A percentile compares a stretch with the other conserved stretches of the same genome.
These are phyloP conservation scores for Cynaeus angustus DNA, from an alignment of 2,888 invertebrate species.

Conservation along the genomic window DNA sequence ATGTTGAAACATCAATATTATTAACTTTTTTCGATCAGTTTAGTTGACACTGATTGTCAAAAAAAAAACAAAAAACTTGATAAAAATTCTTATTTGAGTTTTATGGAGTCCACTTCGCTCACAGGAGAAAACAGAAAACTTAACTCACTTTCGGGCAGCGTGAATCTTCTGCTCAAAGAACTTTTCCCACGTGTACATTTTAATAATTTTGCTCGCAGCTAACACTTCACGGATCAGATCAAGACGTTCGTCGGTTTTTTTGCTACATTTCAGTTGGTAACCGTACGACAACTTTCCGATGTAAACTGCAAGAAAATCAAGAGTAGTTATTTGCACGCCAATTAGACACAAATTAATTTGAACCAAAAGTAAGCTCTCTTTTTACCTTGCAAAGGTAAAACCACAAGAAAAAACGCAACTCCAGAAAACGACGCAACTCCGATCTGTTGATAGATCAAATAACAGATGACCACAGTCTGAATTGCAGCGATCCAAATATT, in stretches of 20 bases:
- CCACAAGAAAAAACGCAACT: slow-evolving; percentile 72
- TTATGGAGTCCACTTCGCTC: no score
- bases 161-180: slow-evolving; percentile 72
- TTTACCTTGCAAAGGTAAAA: slow-evolving; percentile 66
- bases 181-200: slow-evolving; percentile 64
- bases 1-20: no score
- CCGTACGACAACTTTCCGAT: slow-evolving; percentile 57
- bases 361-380: no score
- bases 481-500: slow-evolving; percentile 94
- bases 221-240: slow-evolving; percentile 60
- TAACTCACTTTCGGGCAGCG: slow-evolving; percentile 68
- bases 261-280: slow-evolving; percentile 58
- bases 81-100: no score
- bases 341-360: no score
- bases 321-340: no score
- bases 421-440: slow-evolving; percentile 73
- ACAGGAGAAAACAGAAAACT: no score
- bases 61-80: no score
- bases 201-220: slow-evolving; percentile 62
- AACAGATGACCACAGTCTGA: slow-evolving; percentile 86
- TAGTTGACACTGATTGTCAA: no score
- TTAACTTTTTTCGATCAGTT: no score
- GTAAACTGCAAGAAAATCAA: slow-evolving; percentile 59
- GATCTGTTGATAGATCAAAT: slow-evolving; percentile 81
- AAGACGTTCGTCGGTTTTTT: slow-evolving; percentile 64